These are phyloP conservation scores for Carassius gibelio DNA, from an alignment of 2,113 vertebrate species.

Conservation along the genomic window DNA sequence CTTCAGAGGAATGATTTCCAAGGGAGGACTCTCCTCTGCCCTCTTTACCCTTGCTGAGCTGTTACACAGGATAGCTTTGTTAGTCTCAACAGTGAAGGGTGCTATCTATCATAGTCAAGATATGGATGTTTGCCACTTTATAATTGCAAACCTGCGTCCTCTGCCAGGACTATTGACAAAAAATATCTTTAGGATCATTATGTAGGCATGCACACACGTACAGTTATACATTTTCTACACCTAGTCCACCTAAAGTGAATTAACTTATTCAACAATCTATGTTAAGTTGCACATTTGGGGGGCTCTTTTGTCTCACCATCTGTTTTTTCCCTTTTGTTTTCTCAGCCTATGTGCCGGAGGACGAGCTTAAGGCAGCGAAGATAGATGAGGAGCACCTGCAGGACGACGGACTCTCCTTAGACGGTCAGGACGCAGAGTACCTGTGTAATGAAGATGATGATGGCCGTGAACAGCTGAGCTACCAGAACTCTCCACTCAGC, in stretches of 20 bases:
- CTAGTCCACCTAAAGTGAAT: background rate
- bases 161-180: constrained; percentile 72
- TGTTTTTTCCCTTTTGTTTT: constrained; percentile 63
- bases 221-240: constrained; percentile 28
- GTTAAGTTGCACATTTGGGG: constrained; percentile 43
- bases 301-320: constrained; percentile 38
- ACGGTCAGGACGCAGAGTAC: constrained; percentile 87
- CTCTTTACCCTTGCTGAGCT: constrained; percentile 68
- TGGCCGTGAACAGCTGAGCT: constrained; percentile 86
- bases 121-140: constrained; percentile 78
- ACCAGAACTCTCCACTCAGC: constrained; percentile 94
- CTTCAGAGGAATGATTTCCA: constrained; percentile 57
- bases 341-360: constrained; percentile 95
- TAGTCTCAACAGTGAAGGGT: constrained; percentile 68
- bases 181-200: constrained; percentile 67
- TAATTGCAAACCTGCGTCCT: constrained; percentile 73
- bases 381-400: constrained; percentile 85
- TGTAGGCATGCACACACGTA: constrained; percentile 50
- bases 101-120: constrained; percentile 76
- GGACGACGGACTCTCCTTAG: constrained; percentile 88
- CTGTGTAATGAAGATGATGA: constrained; percentile 89
- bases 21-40: constrained; percentile 53
- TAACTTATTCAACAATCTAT: constrained; percentile 34
- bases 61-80: constrained; percentile 71
- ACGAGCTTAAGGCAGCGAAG: constrained; percentile 89